Base-by-base conservation (phyloP, 1,140 invertebrate species). In the Drosophila guanche region DNA sequence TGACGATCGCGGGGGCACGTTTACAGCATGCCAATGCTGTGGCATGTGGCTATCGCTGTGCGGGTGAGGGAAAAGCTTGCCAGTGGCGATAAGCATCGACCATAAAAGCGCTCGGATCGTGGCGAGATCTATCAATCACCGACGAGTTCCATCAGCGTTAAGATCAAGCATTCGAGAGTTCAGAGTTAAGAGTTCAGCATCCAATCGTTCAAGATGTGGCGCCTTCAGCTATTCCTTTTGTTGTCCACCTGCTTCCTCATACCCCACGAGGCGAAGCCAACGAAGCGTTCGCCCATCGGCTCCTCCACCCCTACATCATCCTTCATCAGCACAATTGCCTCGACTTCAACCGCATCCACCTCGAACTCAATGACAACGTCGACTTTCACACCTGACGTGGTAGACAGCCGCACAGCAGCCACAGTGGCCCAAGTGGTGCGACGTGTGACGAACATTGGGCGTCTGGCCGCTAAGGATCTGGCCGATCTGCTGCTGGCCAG, bases 401-500 rank as follows among this genome's bases (percentile, higher is more conserved):
- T 12, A 4, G 33, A 0, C 33, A 37, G 25, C 25, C 5, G 33
- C 33, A 37, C 33, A 12, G 10, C 33, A 37, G 33, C 33, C 14
- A 16, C n/a, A 10, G 10, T 42, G 25, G 27, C 14, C 10, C 12
- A n/a, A 2, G n/a, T n/a, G 14, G 10, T 33, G 14, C 25, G 56
- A 4, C 51, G 54, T 0, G 43, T 54, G 4, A 75, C 51, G 2
- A 60, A 88, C 10, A 74, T 86, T 0, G 81, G 81, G 10, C 60
- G 69, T 3, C 37, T 86, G 74, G 81, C 83, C 1, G 78, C 83
- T 33, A 86, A 88, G 58, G 81, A 86, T 71, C 43, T 86, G 22
- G 81, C 81, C n/a, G 81, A 86, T 65, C 50, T 86, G 3, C 81
- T 86, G 0, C 8, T 75, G 57, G 83, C 81, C 51, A 86, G 81